Percentiles rank a stretch among this genome's conserved stretches.
Conservation (phyloP, 2,888 invertebrate genomes). For the Alsophila aescularia region DNA sequence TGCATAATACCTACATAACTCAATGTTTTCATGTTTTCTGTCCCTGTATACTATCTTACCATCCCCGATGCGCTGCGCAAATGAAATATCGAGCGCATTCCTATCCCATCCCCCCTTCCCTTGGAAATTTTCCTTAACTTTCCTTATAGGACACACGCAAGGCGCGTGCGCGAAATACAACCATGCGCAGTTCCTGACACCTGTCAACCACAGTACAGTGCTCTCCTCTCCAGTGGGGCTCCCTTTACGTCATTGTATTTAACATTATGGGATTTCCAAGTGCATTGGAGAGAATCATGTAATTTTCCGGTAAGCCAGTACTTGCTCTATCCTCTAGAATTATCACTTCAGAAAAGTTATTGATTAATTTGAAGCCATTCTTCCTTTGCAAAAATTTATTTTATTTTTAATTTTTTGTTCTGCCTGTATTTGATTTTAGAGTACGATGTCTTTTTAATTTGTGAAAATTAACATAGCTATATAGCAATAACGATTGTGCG, state of each 20-base stretch:
- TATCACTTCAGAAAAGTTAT: background rate
- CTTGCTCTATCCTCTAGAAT: background rate
- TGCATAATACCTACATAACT: no score
- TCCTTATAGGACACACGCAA: background rate
- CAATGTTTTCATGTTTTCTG: background rate
- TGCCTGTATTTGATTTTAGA: background rate
- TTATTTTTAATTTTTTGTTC: background rate
- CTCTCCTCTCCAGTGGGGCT: slow-evolving; percentile 40
- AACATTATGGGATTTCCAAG: slow-evolving; percentile 44
- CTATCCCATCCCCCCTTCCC: slow-evolving; percentile 5
- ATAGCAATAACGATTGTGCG: no score
- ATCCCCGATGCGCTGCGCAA: slow-evolving; percentile 42
- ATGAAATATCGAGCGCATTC: slow-evolving; percentile 49
- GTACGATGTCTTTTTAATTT: background rate
- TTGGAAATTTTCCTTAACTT: slow-evolving; percentile 47
- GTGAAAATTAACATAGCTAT: no score
- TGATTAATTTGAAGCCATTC: no score
- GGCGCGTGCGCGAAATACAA: slow-evolving; percentile 58
- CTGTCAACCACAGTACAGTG: slow-evolving; percentile 67
- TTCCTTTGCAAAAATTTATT: background rate
- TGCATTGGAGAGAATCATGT: slow-evolving; percentile 62
- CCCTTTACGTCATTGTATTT: slow-evolving; percentile 64
- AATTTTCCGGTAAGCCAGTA: slow-evolving; percentile 53
- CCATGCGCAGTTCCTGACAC: slow-evolving; percentile 63
- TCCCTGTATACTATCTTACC: slow-evolving; percentile 34